phyloP scores from a whole-genome alignment of 2,888 invertebrate species.

The Lamellibrachia satsuma region DNA sequence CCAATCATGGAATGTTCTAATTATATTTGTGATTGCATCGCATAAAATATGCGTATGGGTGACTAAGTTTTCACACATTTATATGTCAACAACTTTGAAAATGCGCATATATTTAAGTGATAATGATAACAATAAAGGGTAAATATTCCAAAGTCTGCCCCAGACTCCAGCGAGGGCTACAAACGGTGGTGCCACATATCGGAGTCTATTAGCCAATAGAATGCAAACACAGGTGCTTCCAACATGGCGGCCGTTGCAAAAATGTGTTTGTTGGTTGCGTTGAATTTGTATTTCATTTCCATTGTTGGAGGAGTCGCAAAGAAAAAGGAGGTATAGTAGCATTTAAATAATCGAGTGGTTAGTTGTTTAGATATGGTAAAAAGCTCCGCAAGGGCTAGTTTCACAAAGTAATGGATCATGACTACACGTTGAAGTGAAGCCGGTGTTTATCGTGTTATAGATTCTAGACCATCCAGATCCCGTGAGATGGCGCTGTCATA shows the following conservation, averaged over 20 bases:
- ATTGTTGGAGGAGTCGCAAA: constrained; percentile 1
- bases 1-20: background rate
- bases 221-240: constrained; percentile 17
- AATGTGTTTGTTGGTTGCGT: constrained; percentile 17
- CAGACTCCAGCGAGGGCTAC: background rate
- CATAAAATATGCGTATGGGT: background rate
- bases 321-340: constrained; percentile 12
- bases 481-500: too few species aligned
- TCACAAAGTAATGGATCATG: background rate
- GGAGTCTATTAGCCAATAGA: background rate
- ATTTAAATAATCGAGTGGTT: background rate
- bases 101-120: too few species aligned
- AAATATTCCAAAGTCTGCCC: too few species aligned
- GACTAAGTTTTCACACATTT: too few species aligned
- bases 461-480: too few species aligned
- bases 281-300: background rate
- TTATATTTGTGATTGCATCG: background rate
- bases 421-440: background rate
- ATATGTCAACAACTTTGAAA: too few species aligned
- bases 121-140: too few species aligned
- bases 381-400: background rate
- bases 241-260: background rate
- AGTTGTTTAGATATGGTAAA: background rate
- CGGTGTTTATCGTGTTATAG: background rate
- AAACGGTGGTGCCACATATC: background rate